Conservation (phyloP, 1,140 invertebrate genomes). For the Triops longicaudatus region DNA sequence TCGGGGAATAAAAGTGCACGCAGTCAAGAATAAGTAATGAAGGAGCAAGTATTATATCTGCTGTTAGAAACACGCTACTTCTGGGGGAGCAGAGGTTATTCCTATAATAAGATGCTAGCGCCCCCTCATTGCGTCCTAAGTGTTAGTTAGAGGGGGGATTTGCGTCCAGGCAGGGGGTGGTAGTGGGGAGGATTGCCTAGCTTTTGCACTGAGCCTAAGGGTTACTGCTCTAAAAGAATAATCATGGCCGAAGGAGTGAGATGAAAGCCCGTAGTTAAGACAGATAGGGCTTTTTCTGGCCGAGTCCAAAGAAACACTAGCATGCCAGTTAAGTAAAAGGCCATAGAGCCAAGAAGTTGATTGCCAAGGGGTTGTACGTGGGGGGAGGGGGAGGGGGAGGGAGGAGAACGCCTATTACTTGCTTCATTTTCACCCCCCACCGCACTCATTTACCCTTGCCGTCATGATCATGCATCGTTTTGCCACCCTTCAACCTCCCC, state of each 20-base stretch:
- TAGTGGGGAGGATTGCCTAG: no score
- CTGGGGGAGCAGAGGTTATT: not conserved
- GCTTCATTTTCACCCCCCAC: constrained; percentile 1
- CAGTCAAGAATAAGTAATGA: not conserved
- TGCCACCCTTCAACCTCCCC: not conserved
- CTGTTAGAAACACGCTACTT: not conserved
- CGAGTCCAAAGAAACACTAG: not conserved
- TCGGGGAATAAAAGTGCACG: not conserved
- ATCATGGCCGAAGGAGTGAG: not conserved
- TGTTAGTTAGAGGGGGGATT: not conserved
- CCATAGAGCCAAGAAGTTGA: not conserved
- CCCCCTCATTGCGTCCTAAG: not conserved
- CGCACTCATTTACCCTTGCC: not conserved
- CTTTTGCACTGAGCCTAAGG: no score
- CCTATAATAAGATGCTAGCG: constrained; percentile 7
- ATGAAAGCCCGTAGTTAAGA: not conserved
- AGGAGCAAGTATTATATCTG: not conserved
- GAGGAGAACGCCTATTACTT: not conserved
- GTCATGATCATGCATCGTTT: not conserved
- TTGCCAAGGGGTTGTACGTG: not conserved
- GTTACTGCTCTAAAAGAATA: not conserved
- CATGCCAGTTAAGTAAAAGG: not conserved
- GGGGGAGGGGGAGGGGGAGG: not conserved
- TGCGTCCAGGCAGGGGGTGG: not conserved
- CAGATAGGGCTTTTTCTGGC: not conserved